Conservation (phyloP, 1,140 invertebrate species). For the Copidosoma floridanum region DNA sequence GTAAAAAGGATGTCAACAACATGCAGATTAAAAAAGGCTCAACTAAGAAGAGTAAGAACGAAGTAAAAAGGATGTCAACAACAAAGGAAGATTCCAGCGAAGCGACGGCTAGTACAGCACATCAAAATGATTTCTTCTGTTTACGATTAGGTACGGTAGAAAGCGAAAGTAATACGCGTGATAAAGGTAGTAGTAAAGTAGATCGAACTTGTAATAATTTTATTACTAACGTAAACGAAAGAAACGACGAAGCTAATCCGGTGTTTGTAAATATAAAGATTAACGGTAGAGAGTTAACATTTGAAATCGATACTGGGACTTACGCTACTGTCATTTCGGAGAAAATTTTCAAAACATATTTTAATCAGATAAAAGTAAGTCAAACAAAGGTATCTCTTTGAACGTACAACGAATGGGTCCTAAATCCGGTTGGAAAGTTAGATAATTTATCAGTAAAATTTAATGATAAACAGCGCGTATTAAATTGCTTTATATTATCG, state of each 20-base stretch:
- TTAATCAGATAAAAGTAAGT: neutral
- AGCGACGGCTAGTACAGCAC: no score
- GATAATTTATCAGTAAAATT: slow-evolving; percentile 7
- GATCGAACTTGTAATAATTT: no score
- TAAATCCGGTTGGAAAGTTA: slow-evolving; percentile 13
- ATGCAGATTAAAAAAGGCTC: no score
- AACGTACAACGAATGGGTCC: slow-evolving; percentile 1
- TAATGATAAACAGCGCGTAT: neutral
- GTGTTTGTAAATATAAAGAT: neutral
- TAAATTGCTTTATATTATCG: slow-evolving; percentile 32
- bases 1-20: no score
- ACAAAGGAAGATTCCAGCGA: no score
- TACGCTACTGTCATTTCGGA: slow-evolving; percentile 14
- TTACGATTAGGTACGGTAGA: no score
- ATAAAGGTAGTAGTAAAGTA: no score
- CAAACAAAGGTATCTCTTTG: slow-evolving; percentile 12
- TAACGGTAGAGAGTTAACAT: neutral
- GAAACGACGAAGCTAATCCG: neutral
- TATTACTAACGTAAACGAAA: no score
- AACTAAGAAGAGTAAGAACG: no score
- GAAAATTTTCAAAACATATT: slow-evolving; percentile 2
- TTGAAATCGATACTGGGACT: slow-evolving; percentile 16
- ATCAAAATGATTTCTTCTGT: no score
- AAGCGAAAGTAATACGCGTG: no score
- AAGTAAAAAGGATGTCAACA: no score